Evolutionary conservation across 1,140 invertebrate genomes (phyloP).

Genomic region (Centruroides sculpturatus): DNA sequence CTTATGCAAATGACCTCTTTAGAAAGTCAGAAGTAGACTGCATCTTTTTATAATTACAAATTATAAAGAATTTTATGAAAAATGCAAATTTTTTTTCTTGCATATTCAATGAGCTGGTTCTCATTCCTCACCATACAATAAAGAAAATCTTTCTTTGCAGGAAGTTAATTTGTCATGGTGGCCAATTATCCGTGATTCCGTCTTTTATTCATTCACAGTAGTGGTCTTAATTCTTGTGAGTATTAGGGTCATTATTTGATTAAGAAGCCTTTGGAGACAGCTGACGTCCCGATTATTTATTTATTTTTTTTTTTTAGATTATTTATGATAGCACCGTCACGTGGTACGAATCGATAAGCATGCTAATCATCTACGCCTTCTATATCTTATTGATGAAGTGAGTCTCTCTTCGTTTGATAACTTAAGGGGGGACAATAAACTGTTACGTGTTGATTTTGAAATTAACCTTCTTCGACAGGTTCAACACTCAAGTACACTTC

Average conservation of each 20-base stretch:
- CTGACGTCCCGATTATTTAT: no score
- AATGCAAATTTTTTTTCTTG: no score
- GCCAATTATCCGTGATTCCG: constrained; percentile 34
- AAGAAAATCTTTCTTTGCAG: neutral
- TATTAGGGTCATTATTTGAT: neutral
- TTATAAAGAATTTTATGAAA: no score
- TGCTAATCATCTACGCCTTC: constrained; percentile 23
- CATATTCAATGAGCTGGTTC: no score
- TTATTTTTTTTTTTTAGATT: constrained; percentile 12
- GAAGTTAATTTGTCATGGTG: constrained; percentile 21
- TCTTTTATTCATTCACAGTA: constrained; percentile 32
- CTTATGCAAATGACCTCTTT: no score
- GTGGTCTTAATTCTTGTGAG: constrained; percentile 31
- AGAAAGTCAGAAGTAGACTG: no score
- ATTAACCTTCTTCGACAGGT: constrained; percentile 7
- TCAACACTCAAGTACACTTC: constrained; percentile 16
- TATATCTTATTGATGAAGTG: constrained; percentile 28
- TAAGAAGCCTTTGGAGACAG: neutral
- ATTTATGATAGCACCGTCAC: constrained; percentile 23
- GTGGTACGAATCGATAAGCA: constrained; percentile 23
- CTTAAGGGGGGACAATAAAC: no score
- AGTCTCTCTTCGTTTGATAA: neutral
- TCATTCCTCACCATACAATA: no score
- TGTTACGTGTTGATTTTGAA: neutral
- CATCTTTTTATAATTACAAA: neutral